A percentile compares a stretch with the other conserved stretches of the same genome.
Conservation (phyloP, 2,888 invertebrate genomes). For the Ligdia adustata region DNA sequence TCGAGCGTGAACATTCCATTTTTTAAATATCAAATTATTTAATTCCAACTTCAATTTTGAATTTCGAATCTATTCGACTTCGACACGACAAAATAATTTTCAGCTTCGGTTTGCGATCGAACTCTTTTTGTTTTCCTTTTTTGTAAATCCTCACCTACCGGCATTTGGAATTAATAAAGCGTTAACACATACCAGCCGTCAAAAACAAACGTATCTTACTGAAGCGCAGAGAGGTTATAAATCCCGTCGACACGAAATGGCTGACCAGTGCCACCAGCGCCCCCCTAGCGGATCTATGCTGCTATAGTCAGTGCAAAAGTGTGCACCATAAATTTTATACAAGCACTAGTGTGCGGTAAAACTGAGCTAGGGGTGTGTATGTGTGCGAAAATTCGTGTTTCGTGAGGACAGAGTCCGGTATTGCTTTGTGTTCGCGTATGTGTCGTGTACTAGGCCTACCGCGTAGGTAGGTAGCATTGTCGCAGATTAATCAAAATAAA, state of each 20-base stretch:
- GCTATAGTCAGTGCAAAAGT: conserved; percentile 78
- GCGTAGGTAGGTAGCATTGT: conserved; percentile 20
- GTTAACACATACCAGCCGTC: conserved; percentile 47
- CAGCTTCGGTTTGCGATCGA: conserved; percentile 37
- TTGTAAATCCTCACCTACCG: conserved; percentile 21
- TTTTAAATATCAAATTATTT: conserved; percentile 30
- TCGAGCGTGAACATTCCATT: conserved; percentile 46
- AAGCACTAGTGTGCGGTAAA: conserved; percentile 77
- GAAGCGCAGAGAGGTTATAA: conserved; percentile 77
- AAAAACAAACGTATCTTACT: conserved; percentile 71
- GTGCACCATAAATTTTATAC: conserved; percentile 83
- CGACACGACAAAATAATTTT: too few relatives aligned
- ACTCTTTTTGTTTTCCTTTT: conserved; percentile 24
- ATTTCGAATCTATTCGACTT: neutral
- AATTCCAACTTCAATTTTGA: neutral
- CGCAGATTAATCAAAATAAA: conserved; percentile 32
- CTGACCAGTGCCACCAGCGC: conserved; percentile 69
- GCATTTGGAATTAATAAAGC: conserved; percentile 40
- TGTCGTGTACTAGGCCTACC: conserved; percentile 61
- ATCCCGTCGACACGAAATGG: conserved; percentile 82
- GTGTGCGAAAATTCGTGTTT: conserved; percentile 78
- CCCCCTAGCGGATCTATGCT: conserved; percentile 70
- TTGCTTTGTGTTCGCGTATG: conserved; percentile 66
- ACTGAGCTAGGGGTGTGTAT: conserved; percentile 64
- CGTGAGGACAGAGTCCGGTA: conserved; percentile 71